Conservation (phyloP, 2,113 vertebrate genomes). For the Eudyptes chrysolophus region DNA sequence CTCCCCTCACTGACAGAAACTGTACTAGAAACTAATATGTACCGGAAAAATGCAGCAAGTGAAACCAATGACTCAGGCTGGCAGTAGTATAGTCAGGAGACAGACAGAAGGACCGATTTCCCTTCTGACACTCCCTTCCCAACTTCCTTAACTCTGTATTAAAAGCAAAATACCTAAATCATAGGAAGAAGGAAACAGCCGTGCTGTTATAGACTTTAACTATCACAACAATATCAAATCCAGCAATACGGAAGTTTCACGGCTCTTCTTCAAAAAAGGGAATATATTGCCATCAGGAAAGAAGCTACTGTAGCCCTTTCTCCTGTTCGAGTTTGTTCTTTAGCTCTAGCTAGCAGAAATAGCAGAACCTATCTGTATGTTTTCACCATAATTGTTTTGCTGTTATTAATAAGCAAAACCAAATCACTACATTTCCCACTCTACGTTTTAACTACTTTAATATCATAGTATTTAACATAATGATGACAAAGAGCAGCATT, state of each 20-base stretch:
- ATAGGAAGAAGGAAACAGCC: background rate
- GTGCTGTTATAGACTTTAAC: accelerated
- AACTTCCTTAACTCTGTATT: background rate
- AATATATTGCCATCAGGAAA: background rate
- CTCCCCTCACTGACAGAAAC: background rate
- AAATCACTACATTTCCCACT: background rate
- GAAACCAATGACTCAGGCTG: background rate
- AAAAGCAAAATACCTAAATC: background rate
- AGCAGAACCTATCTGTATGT: background rate
- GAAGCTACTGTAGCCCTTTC: background rate
- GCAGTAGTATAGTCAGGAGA: background rate
- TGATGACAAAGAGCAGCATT: background rate
- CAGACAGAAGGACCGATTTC: background rate
- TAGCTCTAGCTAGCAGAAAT: background rate
- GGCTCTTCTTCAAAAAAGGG: background rate
- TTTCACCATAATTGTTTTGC: background rate
- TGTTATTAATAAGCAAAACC: background rate
- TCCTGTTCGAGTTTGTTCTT: background rate
- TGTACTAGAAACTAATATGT: background rate
- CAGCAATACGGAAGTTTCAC: background rate
- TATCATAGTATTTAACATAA: background rate
- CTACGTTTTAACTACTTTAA: background rate
- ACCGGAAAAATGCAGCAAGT: background rate
- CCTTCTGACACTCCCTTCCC: background rate
- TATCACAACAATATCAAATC: background rate